Conservation (phyloP, 1,140 invertebrate species). For the Euglossa dilemma region DNA sequence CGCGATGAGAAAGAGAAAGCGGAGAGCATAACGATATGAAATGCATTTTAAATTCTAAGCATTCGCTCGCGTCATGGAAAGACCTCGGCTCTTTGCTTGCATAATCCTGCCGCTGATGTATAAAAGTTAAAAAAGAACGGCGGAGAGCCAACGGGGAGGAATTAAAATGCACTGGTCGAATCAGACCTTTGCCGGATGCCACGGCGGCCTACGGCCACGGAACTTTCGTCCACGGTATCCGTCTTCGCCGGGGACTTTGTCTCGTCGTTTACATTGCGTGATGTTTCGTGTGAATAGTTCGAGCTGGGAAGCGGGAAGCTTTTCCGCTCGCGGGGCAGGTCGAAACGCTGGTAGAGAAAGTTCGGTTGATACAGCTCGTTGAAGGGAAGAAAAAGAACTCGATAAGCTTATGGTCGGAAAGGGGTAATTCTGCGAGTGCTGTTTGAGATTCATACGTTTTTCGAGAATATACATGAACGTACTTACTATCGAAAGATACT, state of each 20-base stretch:
- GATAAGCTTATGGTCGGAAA: not conserved
- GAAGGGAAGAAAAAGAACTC: not conserved
- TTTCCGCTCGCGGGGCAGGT: not conserved
- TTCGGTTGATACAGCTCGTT: not conserved
- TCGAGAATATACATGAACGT: not conserved
- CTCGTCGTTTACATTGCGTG: not conserved
- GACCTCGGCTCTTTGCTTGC: constrained; percentile 65
- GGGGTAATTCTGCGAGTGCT: not conserved
- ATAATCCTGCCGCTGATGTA: constrained; percentile 62
- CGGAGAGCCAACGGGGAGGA: constrained; percentile 36
- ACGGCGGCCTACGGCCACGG: constrained; percentile 5
- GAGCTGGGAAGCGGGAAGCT: not conserved
- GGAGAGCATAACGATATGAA: constrained; percentile 74
- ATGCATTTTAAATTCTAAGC: constrained; percentile 78
- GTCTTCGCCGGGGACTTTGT: not conserved
- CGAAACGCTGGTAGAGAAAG: not conserved
- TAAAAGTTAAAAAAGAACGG: constrained; percentile 55
- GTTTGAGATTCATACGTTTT: not conserved
- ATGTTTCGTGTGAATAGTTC: constrained; percentile 15
- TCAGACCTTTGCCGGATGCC: constrained; percentile 43
- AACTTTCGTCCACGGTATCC: constrained; percentile 12
- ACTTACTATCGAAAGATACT: no score
- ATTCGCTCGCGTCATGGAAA: constrained; percentile 60
- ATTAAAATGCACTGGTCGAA: constrained; percentile 55
- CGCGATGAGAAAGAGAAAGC: constrained; percentile 48